These are phyloP conservation scores for Drosophila anomalata DNA, from an alignment of 2,888 invertebrate species.

Conservation along the genomic window DNA sequence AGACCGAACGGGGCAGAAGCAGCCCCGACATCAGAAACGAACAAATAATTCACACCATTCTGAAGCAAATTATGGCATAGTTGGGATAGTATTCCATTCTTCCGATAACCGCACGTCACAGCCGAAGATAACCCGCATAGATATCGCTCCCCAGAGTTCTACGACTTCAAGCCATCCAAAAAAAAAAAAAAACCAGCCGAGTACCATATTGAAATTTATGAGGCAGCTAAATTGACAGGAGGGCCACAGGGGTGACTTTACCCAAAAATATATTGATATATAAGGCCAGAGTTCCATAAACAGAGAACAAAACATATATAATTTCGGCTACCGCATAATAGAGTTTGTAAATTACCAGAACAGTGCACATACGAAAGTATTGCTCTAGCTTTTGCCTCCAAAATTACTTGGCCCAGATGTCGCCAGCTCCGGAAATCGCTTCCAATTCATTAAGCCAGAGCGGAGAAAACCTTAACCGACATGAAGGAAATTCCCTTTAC, in stretches of 20 bases:
- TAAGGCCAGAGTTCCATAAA: constrained; percentile 26
- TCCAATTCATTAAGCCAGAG: constrained; percentile 65
- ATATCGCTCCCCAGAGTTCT: constrained; percentile 58
- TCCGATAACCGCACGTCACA: constrained; percentile 42
- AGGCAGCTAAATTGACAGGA: constrained; percentile 79
- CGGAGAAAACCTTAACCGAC: constrained; percentile 21
- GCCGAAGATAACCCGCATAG: constrained; percentile 79
- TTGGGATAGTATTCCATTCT: constrained; percentile 32
- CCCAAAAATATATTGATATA: constrained; percentile 8
- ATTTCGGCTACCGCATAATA: constrained; percentile 51
- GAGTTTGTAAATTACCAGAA: constrained; percentile 46
- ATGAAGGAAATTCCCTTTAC: constrained; percentile 21
- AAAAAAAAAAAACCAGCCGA: constrained; percentile 32
- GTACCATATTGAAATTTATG: constrained; percentile 80
- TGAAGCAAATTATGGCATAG: constrained; percentile 61
- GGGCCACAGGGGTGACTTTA: constrained; percentile 18
- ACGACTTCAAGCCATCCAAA: constrained; percentile 26
- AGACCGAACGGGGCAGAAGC: not conserved
- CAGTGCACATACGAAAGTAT: constrained; percentile 13
- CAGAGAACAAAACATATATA: constrained; percentile 2
- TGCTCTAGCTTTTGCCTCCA: constrained; percentile 24
- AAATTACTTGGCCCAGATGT: constrained; percentile 56
- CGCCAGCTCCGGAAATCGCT: constrained; percentile 38
- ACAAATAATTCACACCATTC: constrained; percentile 72
- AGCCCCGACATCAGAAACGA: constrained; percentile 12